Conservation (phyloP, 2,797 vertebrate genomes). For the Simalia tracyae region DNA sequence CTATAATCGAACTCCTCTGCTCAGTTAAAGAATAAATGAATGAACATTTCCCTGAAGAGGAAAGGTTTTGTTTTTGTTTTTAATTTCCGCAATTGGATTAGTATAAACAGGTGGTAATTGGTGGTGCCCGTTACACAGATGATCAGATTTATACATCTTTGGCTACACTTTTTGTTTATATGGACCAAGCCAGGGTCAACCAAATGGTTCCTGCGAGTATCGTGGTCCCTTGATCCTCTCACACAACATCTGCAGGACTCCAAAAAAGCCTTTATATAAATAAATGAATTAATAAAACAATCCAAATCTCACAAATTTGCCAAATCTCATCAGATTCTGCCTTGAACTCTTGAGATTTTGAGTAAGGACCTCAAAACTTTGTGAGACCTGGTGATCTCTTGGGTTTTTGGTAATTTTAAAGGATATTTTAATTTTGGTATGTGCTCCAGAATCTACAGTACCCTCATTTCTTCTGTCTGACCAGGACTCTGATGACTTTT, state of each 20-base stretch:
- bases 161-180: background rate
- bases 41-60: background rate
- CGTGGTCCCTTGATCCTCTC: background rate
- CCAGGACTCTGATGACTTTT: too few relatives aligned
- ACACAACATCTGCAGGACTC: background rate
- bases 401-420: too few relatives aligned
- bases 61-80: background rate
- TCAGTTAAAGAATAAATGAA: background rate
- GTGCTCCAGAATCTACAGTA: too few relatives aligned
- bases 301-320: background rate
- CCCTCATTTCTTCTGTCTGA: too few relatives aligned
- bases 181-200: background rate
- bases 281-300: background rate
- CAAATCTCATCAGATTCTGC: background rate
- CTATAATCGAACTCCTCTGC: background rate
- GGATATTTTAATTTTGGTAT: too few relatives aligned
- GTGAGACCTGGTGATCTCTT: too few relatives aligned
- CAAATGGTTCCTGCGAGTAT: background rate
- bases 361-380: too few relatives aligned
- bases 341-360: too few relatives aligned
- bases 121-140: background rate
- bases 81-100: background rate
- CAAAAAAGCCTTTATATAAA: background rate
- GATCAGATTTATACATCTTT: background rate
- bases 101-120: background rate